These are phyloP conservation scores for Drosophila kohkoa DNA, from an alignment of 1,140 invertebrate genomes.

Conservation along the genomic window DNA sequence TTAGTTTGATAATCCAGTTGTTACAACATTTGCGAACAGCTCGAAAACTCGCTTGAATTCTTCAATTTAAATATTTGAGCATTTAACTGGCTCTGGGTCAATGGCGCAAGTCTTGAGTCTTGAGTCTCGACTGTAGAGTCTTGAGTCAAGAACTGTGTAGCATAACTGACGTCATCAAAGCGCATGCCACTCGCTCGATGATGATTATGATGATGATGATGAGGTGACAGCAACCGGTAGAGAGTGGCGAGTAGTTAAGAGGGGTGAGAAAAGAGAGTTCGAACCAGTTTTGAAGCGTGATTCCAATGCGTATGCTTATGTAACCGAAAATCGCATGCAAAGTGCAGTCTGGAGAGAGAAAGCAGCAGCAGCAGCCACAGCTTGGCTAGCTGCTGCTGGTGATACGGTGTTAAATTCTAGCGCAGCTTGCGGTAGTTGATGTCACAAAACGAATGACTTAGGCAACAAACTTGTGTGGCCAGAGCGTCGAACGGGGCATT, in stretches of 20 bases:
- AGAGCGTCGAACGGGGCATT: slow-evolving; percentile 32
- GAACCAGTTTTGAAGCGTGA: slow-evolving; percentile 26
- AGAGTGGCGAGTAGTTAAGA: background rate
- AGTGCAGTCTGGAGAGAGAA: slow-evolving; percentile 15
- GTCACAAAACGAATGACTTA: slow-evolving; percentile 55
- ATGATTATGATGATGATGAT: background rate
- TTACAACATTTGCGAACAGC: background rate
- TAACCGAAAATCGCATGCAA: slow-evolving; percentile 36
- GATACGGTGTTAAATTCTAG: slow-evolving; percentile 48
- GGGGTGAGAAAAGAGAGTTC: background rate
- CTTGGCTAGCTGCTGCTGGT: background rate
- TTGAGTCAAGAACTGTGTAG: slow-evolving; percentile 20
- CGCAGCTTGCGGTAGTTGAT: slow-evolving; percentile 54
- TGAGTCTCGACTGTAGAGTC: slow-evolving; percentile 2
- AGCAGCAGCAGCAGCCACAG: background rate
- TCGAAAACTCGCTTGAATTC: background rate
- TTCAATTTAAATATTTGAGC: background rate
- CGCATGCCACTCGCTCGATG: slow-evolving; percentile 13
- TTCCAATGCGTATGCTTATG: slow-evolving; percentile 27
- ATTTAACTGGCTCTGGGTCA: slow-evolving; percentile 40
- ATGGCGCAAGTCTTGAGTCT: slow-evolving; percentile 34
- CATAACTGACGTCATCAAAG: slow-evolving; percentile 33
- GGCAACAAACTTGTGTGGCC: slow-evolving; percentile 52
- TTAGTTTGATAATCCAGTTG: too few relatives aligned
- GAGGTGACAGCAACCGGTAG: background rate